These are phyloP conservation scores for Neolamprologus devosi DNA, from an alignment of 2,113 vertebrate genomes.

Conservation along the genomic window DNA sequence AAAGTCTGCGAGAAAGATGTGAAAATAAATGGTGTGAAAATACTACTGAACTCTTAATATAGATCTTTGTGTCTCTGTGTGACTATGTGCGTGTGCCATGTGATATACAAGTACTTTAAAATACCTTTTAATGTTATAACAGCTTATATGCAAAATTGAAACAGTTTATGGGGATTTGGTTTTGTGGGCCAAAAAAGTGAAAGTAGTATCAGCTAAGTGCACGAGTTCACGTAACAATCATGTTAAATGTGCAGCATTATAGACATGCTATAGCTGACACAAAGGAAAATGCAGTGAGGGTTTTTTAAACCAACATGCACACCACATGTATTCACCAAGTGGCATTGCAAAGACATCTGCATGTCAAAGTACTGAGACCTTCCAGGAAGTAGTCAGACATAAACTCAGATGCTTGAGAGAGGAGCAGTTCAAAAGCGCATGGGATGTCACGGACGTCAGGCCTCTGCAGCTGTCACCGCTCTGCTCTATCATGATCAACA, in stretches of 20 bases:
- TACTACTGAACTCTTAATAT: background rate
- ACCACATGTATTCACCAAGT: background rate
- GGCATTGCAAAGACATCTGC: background rate
- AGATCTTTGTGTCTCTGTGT: background rate
- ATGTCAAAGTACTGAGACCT: constrained; percentile 15
- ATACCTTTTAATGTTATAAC: background rate
- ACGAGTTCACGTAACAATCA: background rate
- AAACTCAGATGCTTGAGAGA: constrained; percentile 8
- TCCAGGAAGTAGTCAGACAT: constrained; percentile 56
- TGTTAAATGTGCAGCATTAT: background rate
- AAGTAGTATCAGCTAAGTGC: background rate
- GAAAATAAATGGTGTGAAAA: background rate
- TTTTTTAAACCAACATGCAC: background rate
- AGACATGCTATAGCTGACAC: background rate
- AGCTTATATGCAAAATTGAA: background rate
- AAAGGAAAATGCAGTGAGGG: background rate
- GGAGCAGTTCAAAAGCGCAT: constrained; percentile 43
- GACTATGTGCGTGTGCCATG: background rate
- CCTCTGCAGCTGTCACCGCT: constrained; percentile 11
- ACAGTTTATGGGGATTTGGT: background rate
- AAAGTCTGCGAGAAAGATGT: background rate
- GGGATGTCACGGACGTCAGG: constrained; percentile 33
- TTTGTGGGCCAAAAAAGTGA: background rate
- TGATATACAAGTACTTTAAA: background rate
- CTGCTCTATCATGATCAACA: constrained; percentile 69